These are phyloP conservation scores for Misgurnus anguillicaudatus DNA, from an alignment of 2,113 vertebrate species.

Conservation along the genomic window DNA sequence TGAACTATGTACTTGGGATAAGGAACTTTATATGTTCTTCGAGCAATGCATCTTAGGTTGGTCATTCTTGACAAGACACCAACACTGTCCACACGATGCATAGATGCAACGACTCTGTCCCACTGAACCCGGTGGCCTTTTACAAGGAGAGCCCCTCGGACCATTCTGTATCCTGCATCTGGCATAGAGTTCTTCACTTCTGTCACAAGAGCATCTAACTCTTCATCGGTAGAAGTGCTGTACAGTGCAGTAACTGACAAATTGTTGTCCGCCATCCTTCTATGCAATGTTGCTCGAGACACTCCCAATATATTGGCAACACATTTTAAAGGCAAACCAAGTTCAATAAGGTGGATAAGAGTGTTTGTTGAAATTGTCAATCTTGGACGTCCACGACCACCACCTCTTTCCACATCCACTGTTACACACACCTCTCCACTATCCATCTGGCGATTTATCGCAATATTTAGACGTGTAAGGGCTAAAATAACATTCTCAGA, in stretches of 20 bases:
- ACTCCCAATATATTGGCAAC: not conserved
- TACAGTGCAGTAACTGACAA: not conserved
- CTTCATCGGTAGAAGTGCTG: not conserved
- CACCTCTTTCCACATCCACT: too few relatives aligned
- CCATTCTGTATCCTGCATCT: not conserved
- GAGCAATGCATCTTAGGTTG: not conserved
- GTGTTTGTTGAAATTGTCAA: not conserved
- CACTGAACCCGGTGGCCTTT: not conserved
- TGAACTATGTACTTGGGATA: not conserved
- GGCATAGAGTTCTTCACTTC: not conserved
- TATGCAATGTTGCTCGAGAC: not conserved
- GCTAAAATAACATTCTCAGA: too few relatives aligned
- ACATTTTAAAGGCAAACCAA: not conserved
- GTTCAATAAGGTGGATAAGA: not conserved
- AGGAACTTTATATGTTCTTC: not conserved
- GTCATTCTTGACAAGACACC: slow-evolving; percentile 1
- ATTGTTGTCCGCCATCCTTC: not conserved
- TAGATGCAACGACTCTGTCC: not conserved
- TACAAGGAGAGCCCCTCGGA: not conserved
- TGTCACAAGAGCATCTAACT: not conserved
- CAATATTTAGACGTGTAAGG: too few relatives aligned
- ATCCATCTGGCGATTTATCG: too few relatives aligned
- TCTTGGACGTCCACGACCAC: not conserved
- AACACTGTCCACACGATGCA: not conserved
- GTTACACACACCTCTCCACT: too few relatives aligned